Conservation (phyloP, 2,888 invertebrate species). For the Cyclophora albipunctata region DNA sequence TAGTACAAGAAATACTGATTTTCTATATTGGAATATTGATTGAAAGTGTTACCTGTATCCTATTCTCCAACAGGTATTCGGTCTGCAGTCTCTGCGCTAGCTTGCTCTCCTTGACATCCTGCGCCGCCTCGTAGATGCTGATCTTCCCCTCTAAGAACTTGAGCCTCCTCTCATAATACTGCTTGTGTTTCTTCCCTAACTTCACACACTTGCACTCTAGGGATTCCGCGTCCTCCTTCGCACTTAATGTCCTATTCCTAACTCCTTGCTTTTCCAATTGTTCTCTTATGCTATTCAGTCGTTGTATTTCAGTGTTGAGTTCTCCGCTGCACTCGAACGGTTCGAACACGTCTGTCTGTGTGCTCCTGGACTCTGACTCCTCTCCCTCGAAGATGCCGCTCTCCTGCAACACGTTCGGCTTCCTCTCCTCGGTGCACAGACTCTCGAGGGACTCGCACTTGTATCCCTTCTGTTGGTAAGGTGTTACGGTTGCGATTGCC, state of each 20-base stretch:
- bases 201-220: constrained; percentile 70
- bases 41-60: constrained; percentile 50
- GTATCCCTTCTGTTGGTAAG: constrained; percentile 71
- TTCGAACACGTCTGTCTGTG: constrained; percentile 77
- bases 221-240: constrained; percentile 57
- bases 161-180: constrained; percentile 80
- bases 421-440: constrained; percentile 63
- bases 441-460: constrained; percentile 66
- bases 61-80: constrained; percentile 72
- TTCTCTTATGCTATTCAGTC: constrained; percentile 78
- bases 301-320: constrained; percentile 77
- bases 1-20: no score
- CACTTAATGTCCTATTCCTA: constrained; percentile 64
- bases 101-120: constrained; percentile 77
- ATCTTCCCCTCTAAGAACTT: constrained; percentile 79
- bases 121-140: constrained; percentile 79
- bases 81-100: constrained; percentile 78
- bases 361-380: constrained; percentile 62
- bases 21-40: no score
- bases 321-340: constrained; percentile 69
- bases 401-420: constrained; percentile 78
- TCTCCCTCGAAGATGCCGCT: constrained; percentile 83
- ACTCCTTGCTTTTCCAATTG: constrained; percentile 76
- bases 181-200: constrained; percentile 74
- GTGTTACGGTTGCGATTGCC: constrained; percentile 80